Conservation (phyloP, 2,113 vertebrate genomes). For the Channa maculata region DNA sequence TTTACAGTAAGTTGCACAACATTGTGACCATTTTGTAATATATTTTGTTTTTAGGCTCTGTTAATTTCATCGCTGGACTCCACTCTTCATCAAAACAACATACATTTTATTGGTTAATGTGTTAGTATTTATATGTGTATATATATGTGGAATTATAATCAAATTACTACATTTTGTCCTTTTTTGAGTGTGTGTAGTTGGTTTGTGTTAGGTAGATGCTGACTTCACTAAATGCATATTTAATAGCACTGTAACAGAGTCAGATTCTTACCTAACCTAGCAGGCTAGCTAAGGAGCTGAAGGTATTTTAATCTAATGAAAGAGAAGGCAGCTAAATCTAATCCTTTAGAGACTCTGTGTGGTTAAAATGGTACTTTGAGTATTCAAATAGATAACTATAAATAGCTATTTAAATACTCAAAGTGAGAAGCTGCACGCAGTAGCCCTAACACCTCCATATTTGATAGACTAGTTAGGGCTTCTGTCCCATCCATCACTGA, state of each 20-base stretch:
- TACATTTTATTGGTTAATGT: too few relatives aligned
- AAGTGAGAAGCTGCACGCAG: too few relatives aligned
- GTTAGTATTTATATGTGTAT: background rate
- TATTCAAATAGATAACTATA: background rate
- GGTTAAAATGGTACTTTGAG: conserved; percentile 29
- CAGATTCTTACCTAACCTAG: background rate
- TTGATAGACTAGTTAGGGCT: too few relatives aligned
- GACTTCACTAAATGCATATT: background rate
- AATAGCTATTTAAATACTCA: too few relatives aligned
- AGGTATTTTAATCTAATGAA: conserved; percentile 41
- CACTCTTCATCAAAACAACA: background rate
- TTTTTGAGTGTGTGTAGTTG: background rate
- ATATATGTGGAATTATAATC: background rate
- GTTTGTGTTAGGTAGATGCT: background rate
- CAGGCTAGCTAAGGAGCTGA: conserved; percentile 16
- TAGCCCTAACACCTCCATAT: too few relatives aligned
- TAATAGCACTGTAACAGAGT: background rate
- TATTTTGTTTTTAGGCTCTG: too few relatives aligned
- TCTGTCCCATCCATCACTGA: background rate
- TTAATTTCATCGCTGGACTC: too few relatives aligned
- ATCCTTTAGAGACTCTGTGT: conserved; percentile 5
- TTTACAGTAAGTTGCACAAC: conserved; percentile 85
- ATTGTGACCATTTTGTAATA: too few relatives aligned
- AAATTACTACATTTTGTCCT: background rate
- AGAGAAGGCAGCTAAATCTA: background rate